Conservation (phyloP, 2,888 invertebrate genomes). For the Melieria picta region DNA sequence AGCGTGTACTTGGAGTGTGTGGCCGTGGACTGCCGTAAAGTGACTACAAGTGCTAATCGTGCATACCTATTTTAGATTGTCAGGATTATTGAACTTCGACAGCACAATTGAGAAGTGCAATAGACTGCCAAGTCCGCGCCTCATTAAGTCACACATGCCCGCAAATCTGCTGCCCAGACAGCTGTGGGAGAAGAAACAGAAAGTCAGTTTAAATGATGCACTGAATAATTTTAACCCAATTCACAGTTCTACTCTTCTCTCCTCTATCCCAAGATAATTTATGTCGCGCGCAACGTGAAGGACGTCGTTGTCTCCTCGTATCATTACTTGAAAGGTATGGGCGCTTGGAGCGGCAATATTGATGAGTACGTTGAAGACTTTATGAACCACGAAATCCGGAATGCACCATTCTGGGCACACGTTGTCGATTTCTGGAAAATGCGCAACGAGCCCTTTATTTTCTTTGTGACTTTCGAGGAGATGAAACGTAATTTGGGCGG, state of each 20-base stretch:
- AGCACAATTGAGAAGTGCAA: conserved; percentile 26
- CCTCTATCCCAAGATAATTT: conserved; percentile 70
- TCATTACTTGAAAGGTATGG: conserved; percentile 72
- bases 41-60: not conserved
- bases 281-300: conserved; percentile 83
- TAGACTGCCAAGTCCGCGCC: conserved; percentile 42
- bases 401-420: conserved; percentile 44
- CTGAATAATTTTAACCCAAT: not conserved
- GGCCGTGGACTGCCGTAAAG: not conserved
- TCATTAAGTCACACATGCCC: conserved; percentile 50
- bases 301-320: conserved; percentile 84
- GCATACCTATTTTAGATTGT: not conserved
- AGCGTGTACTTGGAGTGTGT: conserved; percentile 45
- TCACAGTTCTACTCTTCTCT: not conserved
- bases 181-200: conserved; percentile 47
- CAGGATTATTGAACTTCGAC: not conserved
- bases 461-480: conserved; percentile 48
- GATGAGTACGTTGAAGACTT: conserved; percentile 58
- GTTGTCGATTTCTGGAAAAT: conserved; percentile 48
- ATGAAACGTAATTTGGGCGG: conserved; percentile 44
- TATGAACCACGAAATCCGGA: conserved; percentile 38
- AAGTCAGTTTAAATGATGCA: conserved; percentile 38
- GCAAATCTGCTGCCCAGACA: conserved; percentile 45
- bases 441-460: conserved; percentile 42
- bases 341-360: conserved; percentile 69